Conservation (phyloP, 2,888 invertebrate genomes). For the Epiblema foenella region DNA sequence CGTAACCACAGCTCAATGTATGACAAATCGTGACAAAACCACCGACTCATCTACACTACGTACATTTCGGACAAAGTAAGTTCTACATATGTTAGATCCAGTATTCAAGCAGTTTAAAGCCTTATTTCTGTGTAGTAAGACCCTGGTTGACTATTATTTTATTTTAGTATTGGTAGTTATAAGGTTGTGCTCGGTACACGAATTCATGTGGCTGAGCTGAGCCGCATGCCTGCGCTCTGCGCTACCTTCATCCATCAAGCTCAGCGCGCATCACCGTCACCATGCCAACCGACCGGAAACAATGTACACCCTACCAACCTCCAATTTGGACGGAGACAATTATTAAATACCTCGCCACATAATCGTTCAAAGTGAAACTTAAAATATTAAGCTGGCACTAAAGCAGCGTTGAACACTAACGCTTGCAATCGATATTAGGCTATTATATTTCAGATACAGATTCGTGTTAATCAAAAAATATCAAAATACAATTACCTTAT, state of each 20-base stretch:
- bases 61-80: constrained; percentile 32
- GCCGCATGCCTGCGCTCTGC: constrained; percentile 73
- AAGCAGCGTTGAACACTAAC: background rate
- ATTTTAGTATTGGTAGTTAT: constrained; percentile 49
- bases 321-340: constrained; percentile 63
- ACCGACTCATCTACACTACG: constrained; percentile 71
- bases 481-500: constrained; percentile 44
- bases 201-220: constrained; percentile 70
- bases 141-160: constrained; percentile 40
- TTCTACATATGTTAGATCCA: constrained; percentile 13
- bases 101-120: constrained; percentile 48
- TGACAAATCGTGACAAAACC: constrained; percentile 85
- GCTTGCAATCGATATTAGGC: background rate
- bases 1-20: constrained; percentile 78
- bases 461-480: constrained; percentile 14
- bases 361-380: constrained; percentile 5
- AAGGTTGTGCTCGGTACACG: constrained; percentile 63
- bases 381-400: background rate
- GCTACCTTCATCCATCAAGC: constrained; percentile 82
- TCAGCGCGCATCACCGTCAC: constrained; percentile 80
- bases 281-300: constrained; percentile 79
- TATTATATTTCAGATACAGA: constrained; percentile 24
- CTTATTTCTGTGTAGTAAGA: constrained; percentile 54
- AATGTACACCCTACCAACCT: constrained; percentile 61
- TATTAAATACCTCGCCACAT: constrained; percentile 46